Evolutionary conservation across 2,797 vertebrate species (phyloP).

Genomic region (Helicolenus hilgendorfi): DNA sequence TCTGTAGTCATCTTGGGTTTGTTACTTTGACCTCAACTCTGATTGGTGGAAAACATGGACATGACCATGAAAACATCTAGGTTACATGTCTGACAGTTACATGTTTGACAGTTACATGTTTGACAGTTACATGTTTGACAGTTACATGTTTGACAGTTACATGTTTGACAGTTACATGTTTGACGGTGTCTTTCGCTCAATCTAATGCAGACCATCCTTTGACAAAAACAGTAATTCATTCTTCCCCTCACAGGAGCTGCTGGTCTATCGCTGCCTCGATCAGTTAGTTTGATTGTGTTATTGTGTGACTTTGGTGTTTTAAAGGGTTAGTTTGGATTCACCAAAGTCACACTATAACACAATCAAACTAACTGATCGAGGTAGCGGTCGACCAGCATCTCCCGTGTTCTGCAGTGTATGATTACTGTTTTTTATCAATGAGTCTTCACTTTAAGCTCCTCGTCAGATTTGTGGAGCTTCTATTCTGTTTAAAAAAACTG

Average conservation of each 20-base stretch:
- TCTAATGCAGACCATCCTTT: neutral
- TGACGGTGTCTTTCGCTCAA: neutral
- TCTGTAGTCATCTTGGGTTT: conserved; percentile 92
- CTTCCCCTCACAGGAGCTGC: too few species aligned
- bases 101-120: neutral
- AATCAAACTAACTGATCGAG: too few species aligned
- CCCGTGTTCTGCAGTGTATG: too few species aligned
- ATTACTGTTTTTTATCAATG: neutral
- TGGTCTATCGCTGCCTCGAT: too few species aligned
- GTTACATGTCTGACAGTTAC: neutral
- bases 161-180: neutral
- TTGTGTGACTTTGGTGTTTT: neutral
- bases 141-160: neutral
- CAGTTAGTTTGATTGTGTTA: neutral
- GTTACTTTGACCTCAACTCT: conserved; percentile 22
- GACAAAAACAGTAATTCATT: too few species aligned
- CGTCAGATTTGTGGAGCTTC: neutral
- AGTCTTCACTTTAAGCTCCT: neutral
- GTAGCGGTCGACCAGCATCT: too few species aligned
- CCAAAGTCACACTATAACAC: too few species aligned
- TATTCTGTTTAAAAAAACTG: neutral
- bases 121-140: neutral
- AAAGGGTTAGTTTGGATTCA: too few species aligned
- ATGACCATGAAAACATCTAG: neutral
- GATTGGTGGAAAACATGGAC: conserved; percentile 9